Evolutionary conservation across 1,140 invertebrate genomes (phyloP).

Genomic region (Hyposmocoma kahamanoa): DNA sequence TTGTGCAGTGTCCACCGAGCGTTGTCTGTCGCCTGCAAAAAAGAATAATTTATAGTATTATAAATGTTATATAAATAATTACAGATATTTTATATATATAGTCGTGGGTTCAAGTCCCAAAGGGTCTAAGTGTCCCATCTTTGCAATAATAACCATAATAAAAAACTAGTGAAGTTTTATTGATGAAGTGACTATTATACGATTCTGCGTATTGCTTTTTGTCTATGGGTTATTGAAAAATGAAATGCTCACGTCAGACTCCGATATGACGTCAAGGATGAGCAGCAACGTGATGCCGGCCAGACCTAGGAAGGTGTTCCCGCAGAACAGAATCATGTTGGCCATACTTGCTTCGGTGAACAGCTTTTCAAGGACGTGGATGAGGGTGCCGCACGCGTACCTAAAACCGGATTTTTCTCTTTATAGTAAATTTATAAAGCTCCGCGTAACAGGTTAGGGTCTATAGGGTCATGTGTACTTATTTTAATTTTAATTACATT

Average conservation of each 20-base stretch:
- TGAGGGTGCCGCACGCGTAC: conserved; percentile 71
- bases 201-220: neutral
- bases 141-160: too few relatives aligned
- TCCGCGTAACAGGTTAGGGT: too few relatives aligned
- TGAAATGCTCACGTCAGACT: conserved; percentile 56
- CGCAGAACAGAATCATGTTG: conserved; percentile 79
- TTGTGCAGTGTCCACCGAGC: conserved; percentile 76
- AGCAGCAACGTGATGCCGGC: conserved; percentile 75
- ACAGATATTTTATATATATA: too few relatives aligned
- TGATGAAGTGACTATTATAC: neutral
- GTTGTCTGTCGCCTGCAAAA: conserved; percentile 64
- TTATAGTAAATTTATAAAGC: too few relatives aligned
- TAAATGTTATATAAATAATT: too few relatives aligned
- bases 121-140: too few relatives aligned
- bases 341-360: conserved; percentile 78
- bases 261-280: conserved; percentile 78
- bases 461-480: too few relatives aligned
- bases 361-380: conserved; percentile 76
- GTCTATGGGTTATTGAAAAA: too few relatives aligned
- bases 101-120: too few relatives aligned
- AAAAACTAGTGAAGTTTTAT: too few relatives aligned
- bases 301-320: conserved; percentile 77
- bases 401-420: conserved; percentile 18
- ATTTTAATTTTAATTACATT: too few relatives aligned
- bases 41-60: neutral